Percentiles rank a stretch among this genome's conserved stretches.
Conservation (phyloP, 2,113 vertebrate species). For the Passer domesticus region DNA sequence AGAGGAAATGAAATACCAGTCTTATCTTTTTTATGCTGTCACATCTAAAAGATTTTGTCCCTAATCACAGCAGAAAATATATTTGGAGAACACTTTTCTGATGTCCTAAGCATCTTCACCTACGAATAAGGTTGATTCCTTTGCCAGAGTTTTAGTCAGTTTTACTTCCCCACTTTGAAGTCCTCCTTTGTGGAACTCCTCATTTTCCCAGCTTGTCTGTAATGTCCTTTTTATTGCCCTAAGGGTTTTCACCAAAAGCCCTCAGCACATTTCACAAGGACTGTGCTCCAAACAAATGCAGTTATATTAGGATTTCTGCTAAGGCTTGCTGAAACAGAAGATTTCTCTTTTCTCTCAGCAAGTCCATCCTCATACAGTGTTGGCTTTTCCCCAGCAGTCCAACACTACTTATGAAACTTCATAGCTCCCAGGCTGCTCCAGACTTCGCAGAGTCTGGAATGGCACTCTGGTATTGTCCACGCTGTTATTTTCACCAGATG, state of each 20-base stretch:
- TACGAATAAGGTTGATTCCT: not conserved
- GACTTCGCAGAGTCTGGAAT: not conserved
- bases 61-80: not conserved
- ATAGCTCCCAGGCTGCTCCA: not conserved
- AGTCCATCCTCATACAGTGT: too few species aligned
- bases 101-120: not conserved
- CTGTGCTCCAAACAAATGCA: not conserved
- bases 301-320: not conserved
- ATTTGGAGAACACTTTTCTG: not conserved
- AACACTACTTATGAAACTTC: accelerated
- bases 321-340: not conserved
- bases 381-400: not conserved
- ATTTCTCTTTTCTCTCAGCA: not conserved
- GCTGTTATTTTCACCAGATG: not conserved
- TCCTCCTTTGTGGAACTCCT: not conserved
- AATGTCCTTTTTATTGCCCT: not conserved
- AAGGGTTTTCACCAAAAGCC: not conserved
- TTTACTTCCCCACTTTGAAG: not conserved
- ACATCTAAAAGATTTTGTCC: not conserved
- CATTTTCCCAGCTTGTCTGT: not conserved
- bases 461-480: not conserved
- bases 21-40: not conserved
- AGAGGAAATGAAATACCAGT: not conserved
- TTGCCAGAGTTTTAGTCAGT: not conserved
- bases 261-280: not conserved